Evolutionary conservation across 2,113 vertebrate species (phyloP).

Genomic region (Oryzias curvinotus): DNA sequence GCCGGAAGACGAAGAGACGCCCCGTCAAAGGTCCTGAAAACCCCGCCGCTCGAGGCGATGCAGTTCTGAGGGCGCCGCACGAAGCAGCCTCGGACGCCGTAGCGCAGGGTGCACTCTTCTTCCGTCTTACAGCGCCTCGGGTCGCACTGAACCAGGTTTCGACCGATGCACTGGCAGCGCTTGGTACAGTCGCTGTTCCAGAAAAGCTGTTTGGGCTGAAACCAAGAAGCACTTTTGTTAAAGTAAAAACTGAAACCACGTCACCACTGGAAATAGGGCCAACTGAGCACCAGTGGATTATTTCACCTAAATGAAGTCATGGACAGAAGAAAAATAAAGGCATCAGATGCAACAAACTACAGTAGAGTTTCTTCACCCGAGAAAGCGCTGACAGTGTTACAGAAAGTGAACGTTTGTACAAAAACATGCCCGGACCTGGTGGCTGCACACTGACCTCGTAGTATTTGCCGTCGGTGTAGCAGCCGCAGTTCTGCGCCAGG

Average conservation of each 20-base stretch:
- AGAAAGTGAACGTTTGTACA: no score
- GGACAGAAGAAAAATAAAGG: no score
- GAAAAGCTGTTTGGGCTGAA: slow-evolving; percentile 94
- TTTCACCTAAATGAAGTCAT: no score
- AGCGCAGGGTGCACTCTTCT: slow-evolving; percentile 87
- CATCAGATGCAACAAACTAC: no score
- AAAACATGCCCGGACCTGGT: no score
- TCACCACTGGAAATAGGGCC: background rate
- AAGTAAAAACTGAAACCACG: background rate
- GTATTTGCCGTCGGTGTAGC: slow-evolving; percentile 93
- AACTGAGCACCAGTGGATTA: no score
- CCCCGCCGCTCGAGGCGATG: slow-evolving; percentile 88
- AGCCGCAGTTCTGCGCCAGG: slow-evolving; percentile 93
- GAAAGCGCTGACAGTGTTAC: no score
- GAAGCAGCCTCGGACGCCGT: slow-evolving; percentile 89
- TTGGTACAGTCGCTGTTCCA: slow-evolving; percentile 95
- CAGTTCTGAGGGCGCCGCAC: slow-evolving; percentile 88
- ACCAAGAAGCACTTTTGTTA: background rate
- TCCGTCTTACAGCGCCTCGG: slow-evolving; percentile 91
- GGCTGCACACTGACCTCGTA: slow-evolving; percentile 83
- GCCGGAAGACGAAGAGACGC: slow-evolving; percentile 94
- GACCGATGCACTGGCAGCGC: slow-evolving; percentile 94
- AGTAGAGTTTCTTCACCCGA: no score
- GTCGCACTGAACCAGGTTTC: slow-evolving; percentile 97
- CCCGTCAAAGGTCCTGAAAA: slow-evolving; percentile 95